These are phyloP conservation scores for Cyanistes caeruleus DNA, from an alignment of 2,113 vertebrate species.

Conservation along the genomic window DNA sequence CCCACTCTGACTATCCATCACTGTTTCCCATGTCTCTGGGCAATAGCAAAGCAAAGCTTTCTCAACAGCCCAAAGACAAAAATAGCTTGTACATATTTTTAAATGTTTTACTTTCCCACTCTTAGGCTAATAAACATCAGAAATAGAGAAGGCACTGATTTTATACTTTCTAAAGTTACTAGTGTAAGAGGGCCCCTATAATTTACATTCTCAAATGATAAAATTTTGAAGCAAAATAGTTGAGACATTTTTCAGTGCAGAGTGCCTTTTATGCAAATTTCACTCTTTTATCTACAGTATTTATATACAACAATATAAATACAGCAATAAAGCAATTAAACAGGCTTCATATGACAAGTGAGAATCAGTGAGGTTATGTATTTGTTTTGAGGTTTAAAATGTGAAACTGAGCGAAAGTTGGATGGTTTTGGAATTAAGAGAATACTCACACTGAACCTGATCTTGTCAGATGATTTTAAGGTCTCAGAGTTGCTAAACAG, in stretches of 20 bases:
- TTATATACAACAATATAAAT: not conserved
- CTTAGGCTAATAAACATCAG: not conserved
- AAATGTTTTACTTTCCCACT: not conserved
- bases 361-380: not conserved
- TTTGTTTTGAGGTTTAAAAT: not conserved
- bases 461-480: not conserved
- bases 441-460: not conserved
- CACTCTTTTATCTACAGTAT: not conserved
- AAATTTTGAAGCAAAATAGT: not conserved
- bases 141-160: not conserved
- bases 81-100: not conserved
- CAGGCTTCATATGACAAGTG: not conserved
- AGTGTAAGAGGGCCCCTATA: not conserved
- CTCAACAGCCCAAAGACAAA: not conserved
- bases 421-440: not conserved
- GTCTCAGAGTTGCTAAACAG: not conserved
- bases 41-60: slow-evolving; percentile 9
- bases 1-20: not conserved
- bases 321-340: not conserved
- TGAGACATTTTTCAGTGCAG: not conserved
- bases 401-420: not conserved
- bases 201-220: not conserved
- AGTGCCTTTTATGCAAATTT: not conserved
- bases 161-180: not conserved
- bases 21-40: not conserved